These are phyloP conservation scores for Anas acuta DNA, from an alignment of 2,797 vertebrate species.

Conservation along the genomic window DNA sequence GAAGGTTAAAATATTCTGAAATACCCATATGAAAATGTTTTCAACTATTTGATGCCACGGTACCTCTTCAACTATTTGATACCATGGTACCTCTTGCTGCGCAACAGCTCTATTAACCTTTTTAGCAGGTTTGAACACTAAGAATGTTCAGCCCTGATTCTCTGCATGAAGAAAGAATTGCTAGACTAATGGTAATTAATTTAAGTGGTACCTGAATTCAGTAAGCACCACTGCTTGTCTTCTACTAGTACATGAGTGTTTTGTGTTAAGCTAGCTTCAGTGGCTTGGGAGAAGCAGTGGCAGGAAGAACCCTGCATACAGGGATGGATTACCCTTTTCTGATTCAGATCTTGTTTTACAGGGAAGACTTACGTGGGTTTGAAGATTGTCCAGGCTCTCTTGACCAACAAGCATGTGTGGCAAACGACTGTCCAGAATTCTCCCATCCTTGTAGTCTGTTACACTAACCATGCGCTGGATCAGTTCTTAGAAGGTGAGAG, in stretches of 20 bases:
- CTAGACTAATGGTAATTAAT: not conserved
- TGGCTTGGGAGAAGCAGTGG: not conserved
- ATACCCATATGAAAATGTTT: not conserved
- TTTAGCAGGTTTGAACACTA: not conserved
- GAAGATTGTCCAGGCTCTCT: conserved; percentile 89
- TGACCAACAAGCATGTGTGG: conserved; percentile 83
- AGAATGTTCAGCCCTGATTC: not conserved
- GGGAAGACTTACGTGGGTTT: conserved; percentile 94
- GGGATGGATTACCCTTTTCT: not conserved
- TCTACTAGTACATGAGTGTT: not conserved
- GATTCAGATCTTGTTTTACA: conserved; percentile 70
- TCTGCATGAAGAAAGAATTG: not conserved
- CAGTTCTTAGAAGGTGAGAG: conserved; percentile 96
- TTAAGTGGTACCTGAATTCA: not conserved
- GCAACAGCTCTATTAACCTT: not conserved
- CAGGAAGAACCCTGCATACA: not conserved
- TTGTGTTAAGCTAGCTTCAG: not conserved
- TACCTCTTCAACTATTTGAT: not conserved
- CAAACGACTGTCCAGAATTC: not conserved
- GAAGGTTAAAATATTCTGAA: not conserved
- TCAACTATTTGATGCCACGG: not conserved
- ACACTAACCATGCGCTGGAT: conserved; percentile 96
- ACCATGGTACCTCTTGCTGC: not conserved
- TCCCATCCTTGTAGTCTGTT: conserved; percentile 93
- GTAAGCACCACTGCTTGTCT: not conserved